Evolutionary conservation across 2,797 vertebrate species (phyloP), one percentile per base, ranked within the genome.

Genomic region (Helicolenus hilgendorfi): DNA sequence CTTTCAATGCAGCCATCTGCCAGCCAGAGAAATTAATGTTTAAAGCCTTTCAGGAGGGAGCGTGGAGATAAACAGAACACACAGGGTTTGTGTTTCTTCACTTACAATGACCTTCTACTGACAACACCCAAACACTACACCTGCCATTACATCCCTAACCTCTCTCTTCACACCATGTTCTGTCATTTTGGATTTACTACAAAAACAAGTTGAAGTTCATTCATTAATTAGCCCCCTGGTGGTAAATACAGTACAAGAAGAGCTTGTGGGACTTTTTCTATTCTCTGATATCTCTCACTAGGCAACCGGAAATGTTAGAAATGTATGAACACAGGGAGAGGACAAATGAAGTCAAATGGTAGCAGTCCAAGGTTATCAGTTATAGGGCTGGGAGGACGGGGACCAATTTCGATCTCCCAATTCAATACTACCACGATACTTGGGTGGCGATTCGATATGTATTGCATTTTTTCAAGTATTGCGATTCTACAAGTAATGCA

Each of bases 1-100:
- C 83, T 84, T 90, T 92, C 82, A 68, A 76, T 65, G 85, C 68
- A 75, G 78, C 89, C 84, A 90, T 85, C 86, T 91, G 87, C 84
- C 83, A 33, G 33, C 74, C 26, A 24, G 13, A 72, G 29, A 38
- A 60, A 58, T 31, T 22, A 73, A 71, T 18, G 62, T 33, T 79
- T 69, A 45, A 64, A 80, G 73, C 14, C 72, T 75, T 63, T 63
- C 0, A 7, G 72, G 64, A 82, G 58, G 63, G 26, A 41, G 31
- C 0, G 2, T 11, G 69, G 2, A 36, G 22, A 67, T 26, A 77
- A 81, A 75, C 55, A 78, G 7, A 67, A 70, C 59, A 78, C 13
- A 20, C 31, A 3, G 31, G 31, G 27, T 71, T 65, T 76, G 72
- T 31, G 67, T 62, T 60, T 73, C 71, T 45, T 78, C 76, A 24